Conservation (phyloP, 2,113 vertebrate genomes). For the Lepus timidus region DNA sequence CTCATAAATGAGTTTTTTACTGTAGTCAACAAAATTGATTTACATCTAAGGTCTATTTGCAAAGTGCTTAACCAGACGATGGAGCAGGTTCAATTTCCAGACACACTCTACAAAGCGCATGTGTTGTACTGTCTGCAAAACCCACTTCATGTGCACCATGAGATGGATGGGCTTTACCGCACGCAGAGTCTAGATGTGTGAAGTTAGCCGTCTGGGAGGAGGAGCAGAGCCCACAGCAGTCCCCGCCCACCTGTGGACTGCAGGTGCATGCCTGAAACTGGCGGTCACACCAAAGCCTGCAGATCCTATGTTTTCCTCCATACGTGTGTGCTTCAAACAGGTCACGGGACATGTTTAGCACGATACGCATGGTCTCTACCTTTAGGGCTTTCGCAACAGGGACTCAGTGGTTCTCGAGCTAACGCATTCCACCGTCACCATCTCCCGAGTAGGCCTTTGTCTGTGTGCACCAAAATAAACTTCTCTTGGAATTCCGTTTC, state of each 20-base stretch:
- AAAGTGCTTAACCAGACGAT: not conserved
- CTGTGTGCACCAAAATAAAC: too few relatives aligned
- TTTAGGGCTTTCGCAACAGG: too few relatives aligned
- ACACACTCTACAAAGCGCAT: too few relatives aligned
- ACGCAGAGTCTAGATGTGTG: not conserved
- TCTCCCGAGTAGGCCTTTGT: too few relatives aligned
- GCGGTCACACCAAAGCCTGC: not conserved
- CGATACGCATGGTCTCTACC: too few relatives aligned
- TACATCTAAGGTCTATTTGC: not conserved
- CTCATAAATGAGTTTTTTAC: not conserved
- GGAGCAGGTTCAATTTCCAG: not conserved
- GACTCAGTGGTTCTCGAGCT: too few relatives aligned
- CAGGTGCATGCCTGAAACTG: not conserved
- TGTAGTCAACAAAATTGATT: not conserved
- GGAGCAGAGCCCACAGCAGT: rapidly evolving
- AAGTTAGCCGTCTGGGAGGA: not conserved
- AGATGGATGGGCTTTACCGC: not conserved
- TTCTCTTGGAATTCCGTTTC: too few relatives aligned
- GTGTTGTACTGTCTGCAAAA: not conserved
- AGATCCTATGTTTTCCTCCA: not conserved
- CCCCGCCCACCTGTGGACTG: not conserved
- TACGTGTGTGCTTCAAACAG: too few relatives aligned
- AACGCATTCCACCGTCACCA: too few relatives aligned
- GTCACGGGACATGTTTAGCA: too few relatives aligned
- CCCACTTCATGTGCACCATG: not conserved